Evolutionary conservation across 1,140 invertebrate species (phyloP).

Genomic region (Trichonephila inaurata): DNA sequence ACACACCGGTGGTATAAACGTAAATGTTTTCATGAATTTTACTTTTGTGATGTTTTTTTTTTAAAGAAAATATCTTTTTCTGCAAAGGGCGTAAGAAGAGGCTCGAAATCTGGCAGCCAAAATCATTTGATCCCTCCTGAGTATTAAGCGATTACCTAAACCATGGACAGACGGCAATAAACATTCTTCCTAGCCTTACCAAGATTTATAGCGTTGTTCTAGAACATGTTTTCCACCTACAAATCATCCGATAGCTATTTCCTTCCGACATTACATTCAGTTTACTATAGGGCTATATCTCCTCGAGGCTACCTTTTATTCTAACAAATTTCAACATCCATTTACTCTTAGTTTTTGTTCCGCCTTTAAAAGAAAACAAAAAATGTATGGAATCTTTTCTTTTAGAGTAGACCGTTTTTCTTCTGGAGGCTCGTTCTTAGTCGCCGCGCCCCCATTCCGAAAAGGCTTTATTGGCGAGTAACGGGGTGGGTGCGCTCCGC

Average conservation of each 20-base stretch:
- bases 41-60: background rate
- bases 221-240: conserved; percentile 59
- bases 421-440: conserved; percentile 20
- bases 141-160: conserved; percentile 52
- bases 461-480: conserved; percentile 41
- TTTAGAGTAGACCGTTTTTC: conserved; percentile 54
- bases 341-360: conserved; percentile 67
- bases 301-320: conserved; percentile 53
- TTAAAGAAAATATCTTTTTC: background rate
- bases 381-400: conserved; percentile 20
- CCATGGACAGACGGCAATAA: conserved; percentile 55
- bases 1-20: background rate
- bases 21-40: background rate
- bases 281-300: conserved; percentile 59
- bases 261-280: conserved; percentile 51
- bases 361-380: conserved; percentile 57
- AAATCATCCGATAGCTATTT: conserved; percentile 67
- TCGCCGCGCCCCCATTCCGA: conserved; percentile 13
- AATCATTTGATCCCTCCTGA: conserved; percentile 59
- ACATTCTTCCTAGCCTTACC: conserved; percentile 48
- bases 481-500: background rate
- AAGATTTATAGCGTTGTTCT: conserved; percentile 58
- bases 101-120: conserved; percentile 22
- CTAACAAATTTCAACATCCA: conserved; percentile 71
- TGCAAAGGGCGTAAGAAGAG: background rate